Evolutionary conservation across 1,140 invertebrate species (phyloP).

Genomic region (Leucophenga varia): DNA sequence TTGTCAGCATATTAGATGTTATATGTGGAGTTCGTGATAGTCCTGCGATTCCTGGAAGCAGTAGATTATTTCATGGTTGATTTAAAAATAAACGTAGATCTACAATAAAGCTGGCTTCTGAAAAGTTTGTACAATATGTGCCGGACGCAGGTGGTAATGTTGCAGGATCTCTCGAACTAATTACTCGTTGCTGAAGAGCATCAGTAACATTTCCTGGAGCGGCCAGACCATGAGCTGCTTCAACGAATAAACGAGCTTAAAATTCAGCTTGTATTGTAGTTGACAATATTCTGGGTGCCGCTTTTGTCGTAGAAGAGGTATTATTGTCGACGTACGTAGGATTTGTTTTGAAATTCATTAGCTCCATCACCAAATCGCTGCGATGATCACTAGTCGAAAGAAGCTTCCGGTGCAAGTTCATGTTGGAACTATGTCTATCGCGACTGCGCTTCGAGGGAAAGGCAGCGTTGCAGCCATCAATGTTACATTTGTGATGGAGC

Average conservation of each 20-base stretch:
- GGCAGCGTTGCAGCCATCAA: conserved; percentile 93
- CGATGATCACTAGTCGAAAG: conserved; percentile 69
- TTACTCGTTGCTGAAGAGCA: too few species aligned
- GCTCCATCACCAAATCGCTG: conserved; percentile 51
- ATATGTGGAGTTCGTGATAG: conserved; percentile 53
- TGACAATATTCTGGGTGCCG: conserved; percentile 13
- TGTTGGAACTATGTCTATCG: conserved; percentile 89
- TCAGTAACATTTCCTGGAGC: too few species aligned
- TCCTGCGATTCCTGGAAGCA: conserved; percentile 59
- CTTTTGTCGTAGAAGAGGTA: not conserved
- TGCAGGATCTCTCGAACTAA: too few species aligned
- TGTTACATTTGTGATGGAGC: conserved; percentile 92
- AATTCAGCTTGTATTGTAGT: conserved; percentile 74
- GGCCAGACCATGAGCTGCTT: conserved; percentile 63
- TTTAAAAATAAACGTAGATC: conserved; percentile 43
- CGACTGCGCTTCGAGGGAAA: conserved; percentile 93
- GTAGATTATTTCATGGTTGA: conserved; percentile 59
- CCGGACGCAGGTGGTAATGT: too few species aligned
- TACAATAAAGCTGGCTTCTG: conserved; percentile 50
- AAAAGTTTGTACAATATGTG: not conserved
- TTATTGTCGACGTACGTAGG: conserved; percentile 28
- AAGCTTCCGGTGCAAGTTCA: conserved; percentile 87
- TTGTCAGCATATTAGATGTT: conserved; percentile 41
- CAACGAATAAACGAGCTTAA: conserved; percentile 74
- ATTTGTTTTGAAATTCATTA: conserved; percentile 56